Conservation (phyloP, 2,797 vertebrate genomes). For the Cottoperca gobio region DNA sequence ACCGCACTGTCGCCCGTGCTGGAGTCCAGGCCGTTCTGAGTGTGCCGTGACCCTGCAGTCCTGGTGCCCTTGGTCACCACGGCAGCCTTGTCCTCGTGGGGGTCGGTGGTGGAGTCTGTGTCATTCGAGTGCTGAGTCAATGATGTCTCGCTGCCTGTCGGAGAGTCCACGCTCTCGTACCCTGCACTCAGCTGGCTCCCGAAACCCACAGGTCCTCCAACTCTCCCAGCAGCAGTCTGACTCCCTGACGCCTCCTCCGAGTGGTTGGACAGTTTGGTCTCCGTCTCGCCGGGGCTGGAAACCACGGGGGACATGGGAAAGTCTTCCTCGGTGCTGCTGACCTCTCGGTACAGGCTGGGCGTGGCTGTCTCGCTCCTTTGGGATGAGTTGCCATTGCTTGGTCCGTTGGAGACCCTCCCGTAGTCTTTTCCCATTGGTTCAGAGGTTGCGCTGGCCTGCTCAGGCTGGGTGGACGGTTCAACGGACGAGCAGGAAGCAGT, state of each 20-base stretch:
- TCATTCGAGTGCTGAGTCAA: conserved; percentile 99
- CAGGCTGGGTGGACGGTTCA: conserved; percentile 81
- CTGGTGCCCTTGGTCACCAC: conserved; percentile 94
- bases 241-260: conserved; percentile 90
- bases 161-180: conserved; percentile 99
- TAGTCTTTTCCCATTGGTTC: conserved; percentile 91
- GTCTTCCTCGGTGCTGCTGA: conserved; percentile 94
- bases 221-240: conserved; percentile 68
- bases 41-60: conserved; percentile 95
- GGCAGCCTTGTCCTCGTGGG: conserved; percentile 95
- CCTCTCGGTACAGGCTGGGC: conserved; percentile 94
- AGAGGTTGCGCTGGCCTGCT: conserved; percentile 84
- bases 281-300: conserved; percentile 91
- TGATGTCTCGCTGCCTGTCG: conserved; percentile 98
- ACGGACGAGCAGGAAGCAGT: conserved; percentile 79
- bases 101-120: conserved; percentile 99
- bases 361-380: conserved; percentile 89
- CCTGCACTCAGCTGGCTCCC: conserved; percentile 95
- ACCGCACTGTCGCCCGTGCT: conserved; percentile 70
- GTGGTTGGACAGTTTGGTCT: conserved; percentile 96
- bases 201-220: conserved; percentile 83
- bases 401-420: conserved; percentile 94
- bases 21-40: conserved; percentile 98
- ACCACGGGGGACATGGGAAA: conserved; percentile 93
- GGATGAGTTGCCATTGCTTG: conserved; percentile 94